A percentile compares a stretch with the other conserved stretches of the same genome.
These are phyloP conservation scores for Podarcis raffonei DNA, from an alignment of 2,113 vertebrate genomes.

Conservation along the genomic window DNA sequence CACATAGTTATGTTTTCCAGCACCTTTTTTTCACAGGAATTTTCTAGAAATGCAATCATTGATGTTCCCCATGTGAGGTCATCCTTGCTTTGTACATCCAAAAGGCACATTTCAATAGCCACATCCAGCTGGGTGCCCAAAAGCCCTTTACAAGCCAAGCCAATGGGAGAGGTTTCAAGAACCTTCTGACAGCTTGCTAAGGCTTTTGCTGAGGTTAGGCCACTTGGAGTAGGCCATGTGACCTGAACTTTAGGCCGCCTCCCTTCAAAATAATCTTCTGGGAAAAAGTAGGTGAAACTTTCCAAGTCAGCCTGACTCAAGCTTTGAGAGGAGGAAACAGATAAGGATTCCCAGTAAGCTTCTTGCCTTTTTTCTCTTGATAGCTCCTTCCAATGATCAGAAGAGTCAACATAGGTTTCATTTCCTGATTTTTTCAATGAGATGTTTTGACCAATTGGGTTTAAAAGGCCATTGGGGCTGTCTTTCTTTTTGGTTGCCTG, in stretches of 20 bases:
- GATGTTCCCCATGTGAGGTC: conserved; percentile 77
- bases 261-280: conserved; percentile 79
- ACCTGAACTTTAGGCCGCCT: conserved; percentile 44
- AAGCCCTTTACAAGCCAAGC: conserved; percentile 70
- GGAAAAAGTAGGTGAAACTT: conserved; percentile 81
- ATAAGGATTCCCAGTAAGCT: conserved; percentile 57
- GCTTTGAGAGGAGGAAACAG: conserved; percentile 54
- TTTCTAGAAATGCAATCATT: conserved; percentile 80
- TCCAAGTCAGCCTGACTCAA: conserved; percentile 70
- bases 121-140: conserved; percentile 79
- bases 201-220: conserved; percentile 77
- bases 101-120: conserved; percentile 79
- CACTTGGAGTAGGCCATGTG: conserved; percentile 78
- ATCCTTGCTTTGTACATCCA: conserved; percentile 84
- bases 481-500: conserved; percentile 51
- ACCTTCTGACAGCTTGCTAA: conserved; percentile 75
- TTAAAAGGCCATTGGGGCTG: not conserved
- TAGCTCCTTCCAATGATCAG: conserved; percentile 28
- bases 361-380: conserved; percentile 51
- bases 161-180: conserved; percentile 78
- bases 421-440: not conserved
- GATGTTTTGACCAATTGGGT: not conserved
- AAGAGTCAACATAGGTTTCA: conserved; percentile 22
- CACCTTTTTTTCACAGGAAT: conserved; percentile 81
- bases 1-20: conserved; percentile 67